Conservation (phyloP, 2,113 vertebrate species). For the Tachuris rubrigastra region DNA sequence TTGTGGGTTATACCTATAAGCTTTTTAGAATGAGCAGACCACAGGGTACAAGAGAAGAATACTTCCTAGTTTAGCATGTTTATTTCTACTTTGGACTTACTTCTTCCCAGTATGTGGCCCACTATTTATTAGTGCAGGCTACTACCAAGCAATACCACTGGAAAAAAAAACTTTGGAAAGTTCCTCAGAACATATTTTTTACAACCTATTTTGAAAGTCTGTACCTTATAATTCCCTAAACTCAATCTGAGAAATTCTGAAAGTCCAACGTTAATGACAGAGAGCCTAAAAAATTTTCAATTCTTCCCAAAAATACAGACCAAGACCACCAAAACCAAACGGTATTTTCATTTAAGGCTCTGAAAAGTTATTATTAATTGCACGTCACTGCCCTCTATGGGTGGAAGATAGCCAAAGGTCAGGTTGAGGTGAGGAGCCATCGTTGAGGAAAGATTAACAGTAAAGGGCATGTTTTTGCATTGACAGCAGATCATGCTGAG, state of each 20-base stretch:
- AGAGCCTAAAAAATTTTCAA: background rate
- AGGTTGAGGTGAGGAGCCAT: background rate
- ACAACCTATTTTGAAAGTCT: background rate
- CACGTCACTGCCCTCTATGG: constrained; percentile 29
- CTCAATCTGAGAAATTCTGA: background rate
- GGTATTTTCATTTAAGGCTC: background rate
- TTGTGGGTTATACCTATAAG: background rate
- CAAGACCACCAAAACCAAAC: background rate
- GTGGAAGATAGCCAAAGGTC: background rate
- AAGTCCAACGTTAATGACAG: background rate
- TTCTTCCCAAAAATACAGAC: background rate
- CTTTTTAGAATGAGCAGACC: background rate
- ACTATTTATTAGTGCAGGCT: background rate
- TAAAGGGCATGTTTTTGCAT: background rate
- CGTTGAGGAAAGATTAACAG: background rate
- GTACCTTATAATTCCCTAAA: background rate
- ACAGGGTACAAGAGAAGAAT: background rate
- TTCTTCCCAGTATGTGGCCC: background rate
- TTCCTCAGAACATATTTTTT: background rate
- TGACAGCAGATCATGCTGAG: background rate
- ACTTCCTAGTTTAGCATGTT: background rate
- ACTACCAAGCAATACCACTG: background rate
- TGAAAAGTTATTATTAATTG: background rate
- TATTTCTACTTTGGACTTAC: background rate
- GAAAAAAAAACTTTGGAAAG: background rate